Evolutionary conservation across 2,888 invertebrate species (phyloP), one percentile per base, ranked within the genome.

Genomic region (Caenorhabditis angaria): DNA sequence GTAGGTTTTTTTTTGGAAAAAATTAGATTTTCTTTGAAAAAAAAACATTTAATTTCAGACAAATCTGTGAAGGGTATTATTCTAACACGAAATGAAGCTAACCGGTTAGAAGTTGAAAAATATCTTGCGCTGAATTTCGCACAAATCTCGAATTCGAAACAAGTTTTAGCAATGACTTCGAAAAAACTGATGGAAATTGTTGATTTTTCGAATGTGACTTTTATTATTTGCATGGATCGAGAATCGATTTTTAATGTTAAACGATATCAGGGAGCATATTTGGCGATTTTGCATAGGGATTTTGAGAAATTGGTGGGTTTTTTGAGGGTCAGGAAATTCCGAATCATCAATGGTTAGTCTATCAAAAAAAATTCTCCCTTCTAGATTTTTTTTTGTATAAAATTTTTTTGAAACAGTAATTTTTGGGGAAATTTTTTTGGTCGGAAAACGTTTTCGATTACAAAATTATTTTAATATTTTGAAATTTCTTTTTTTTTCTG

Each of bases 261-360:
- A 35, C 24, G 54, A 20, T 72, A 67, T 32, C 56, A 20, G 25
- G 72, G 72, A 35, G 63, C 72, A 18, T 58, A 73, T 20, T 53
- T 66, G 62, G 24, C 61, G 0, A 53, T 74, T 53, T 41, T 62
- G 22, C 60, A 74, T 41, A 63, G 70, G 8, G 57, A 25, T 3
- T 14, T 65, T 14, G 74, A 74, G n/a, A 24, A 50, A 41, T 41
- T 41, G 18, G 41, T 41, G 18, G 18, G 41, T 14, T 41, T 3
- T 41, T n/a, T n/a, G n/a, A n/a, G n/a, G n/a, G n/a, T n/a, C n/a
- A n/a, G n/a, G n/a, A n/a, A n/a, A n/a, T n/a, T n/a, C n/a, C n/a
- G n/a, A n/a, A n/a, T n/a, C n/a, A n/a, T n/a, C n/a, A n/a, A n/a
- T n/a, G n/a, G n/a, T n/a, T n/a, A n/a, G n/a, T n/a, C 35, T 35